Base-by-base conservation (phyloP, 2,888 invertebrate species). In the Fabriciana adippe region DNA sequence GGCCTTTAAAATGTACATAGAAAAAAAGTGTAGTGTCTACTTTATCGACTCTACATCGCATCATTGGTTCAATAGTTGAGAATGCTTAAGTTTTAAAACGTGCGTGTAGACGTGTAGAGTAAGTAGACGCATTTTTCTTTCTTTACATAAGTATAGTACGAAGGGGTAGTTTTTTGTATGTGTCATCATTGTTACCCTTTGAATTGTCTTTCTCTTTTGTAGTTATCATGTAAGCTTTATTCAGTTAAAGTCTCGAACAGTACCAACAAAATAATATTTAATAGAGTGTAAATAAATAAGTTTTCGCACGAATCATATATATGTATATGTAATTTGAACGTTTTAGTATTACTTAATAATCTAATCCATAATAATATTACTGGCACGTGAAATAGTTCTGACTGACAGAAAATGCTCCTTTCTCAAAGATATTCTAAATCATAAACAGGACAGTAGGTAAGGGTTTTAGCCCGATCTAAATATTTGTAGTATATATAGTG, bases 131-230 rank as follows among this genome's bases (percentile, higher is more conserved):
- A 59, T 26, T 5, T 47, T 48, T 59, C 8, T 13, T 48, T n/a
- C 26, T 8, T 31, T 47, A 21, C 21, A 47, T 47, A 21, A 59
- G 31, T 13, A 26, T 8, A 2, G 35, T 41, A 41, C 8, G 35
- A 41, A 5, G 31, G 59, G 59, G 59, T 26, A 59, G 59, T 21
- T 59, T 59, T 48, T 59, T 59, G 48, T 59, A 48, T 6, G 59
- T 26, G n/a, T 26, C 59, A 59, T 59, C 59, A 59, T 59, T 59
- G 26, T 31, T 59, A 59, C 59, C n/a, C 59, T 26, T 26, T 26
- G n/a, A 59, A 59, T 26, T 26, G n/a, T 26, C 59, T 48, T 26
- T 8, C 35, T 35, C 8, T 6, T 35, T 35, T 35, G 35, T 8
- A 35, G 1, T 48, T 59, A n/a, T 59, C 26, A 21, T 18, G 2